Conservation (phyloP, 2,797 vertebrate species). For the Pseudocheirus occidentalis region DNA sequence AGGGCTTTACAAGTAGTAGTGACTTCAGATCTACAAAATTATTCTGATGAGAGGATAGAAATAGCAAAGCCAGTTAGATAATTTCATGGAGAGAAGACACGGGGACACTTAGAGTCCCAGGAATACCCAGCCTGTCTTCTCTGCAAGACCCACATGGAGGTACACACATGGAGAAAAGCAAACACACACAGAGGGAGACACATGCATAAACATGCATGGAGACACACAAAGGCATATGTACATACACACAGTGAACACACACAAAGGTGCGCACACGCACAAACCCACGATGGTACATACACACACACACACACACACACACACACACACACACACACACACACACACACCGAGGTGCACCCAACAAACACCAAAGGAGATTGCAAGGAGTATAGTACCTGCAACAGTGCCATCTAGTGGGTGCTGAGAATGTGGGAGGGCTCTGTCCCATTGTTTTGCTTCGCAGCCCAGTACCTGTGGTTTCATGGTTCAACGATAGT, state of each 20-base stretch:
- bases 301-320: neutral
- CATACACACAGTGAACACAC: neutral
- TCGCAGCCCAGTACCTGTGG: neutral
- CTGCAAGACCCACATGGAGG: neutral
- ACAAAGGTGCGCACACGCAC: neutral
- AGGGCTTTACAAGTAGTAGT: neutral
- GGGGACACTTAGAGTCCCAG: neutral
- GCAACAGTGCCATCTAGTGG: conserved; percentile 80
- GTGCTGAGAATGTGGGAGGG: neutral
- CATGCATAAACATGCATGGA: neutral
- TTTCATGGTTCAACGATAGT: neutral
- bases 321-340: neutral
- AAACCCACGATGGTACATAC: neutral
- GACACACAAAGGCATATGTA: neutral
- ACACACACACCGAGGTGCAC: neutral
- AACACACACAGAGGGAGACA: neutral
- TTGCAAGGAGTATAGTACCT: conserved; percentile 63
- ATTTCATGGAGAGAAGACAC: neutral
- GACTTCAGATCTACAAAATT: neutral
- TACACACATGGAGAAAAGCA: neutral
- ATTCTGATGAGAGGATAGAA: neutral
- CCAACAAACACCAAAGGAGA: neutral
- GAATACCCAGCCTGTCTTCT: neutral
- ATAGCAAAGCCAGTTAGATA: neutral
- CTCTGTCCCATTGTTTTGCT: conserved; percentile 15